A percentile compares a stretch with the other conserved stretches of the same genome.
phyloP scores from a whole-genome alignment of 1,140 invertebrate species.

The Diorhabda elongata region DNA sequence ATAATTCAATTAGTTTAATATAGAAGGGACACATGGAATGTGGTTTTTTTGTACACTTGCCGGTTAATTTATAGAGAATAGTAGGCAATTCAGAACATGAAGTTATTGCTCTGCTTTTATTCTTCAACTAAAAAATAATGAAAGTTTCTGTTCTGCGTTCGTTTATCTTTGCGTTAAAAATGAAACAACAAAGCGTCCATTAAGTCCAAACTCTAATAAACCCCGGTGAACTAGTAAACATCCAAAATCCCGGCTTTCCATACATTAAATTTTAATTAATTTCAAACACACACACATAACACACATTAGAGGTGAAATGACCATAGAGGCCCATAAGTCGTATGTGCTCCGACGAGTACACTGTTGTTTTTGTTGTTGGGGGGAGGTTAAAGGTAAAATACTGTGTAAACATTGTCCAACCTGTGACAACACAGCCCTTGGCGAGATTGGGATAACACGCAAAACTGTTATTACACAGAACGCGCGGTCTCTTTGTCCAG shows the following conservation, averaged over 20 bases:
- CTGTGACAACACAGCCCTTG: constrained; percentile 31
- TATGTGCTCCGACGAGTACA: constrained; percentile 12
- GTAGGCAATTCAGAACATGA: too few species aligned
- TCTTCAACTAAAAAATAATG: too few species aligned
- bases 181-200: background rate
- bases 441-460: constrained; percentile 33
- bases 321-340: constrained; percentile 19
- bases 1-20: too few species aligned
- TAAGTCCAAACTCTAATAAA: constrained; percentile 15
- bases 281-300: constrained; percentile 22
- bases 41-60: too few species aligned
- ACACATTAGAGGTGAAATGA: constrained; percentile 19
- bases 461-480: constrained; percentile 32
- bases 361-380: constrained; percentile 27
- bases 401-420: constrained; percentile 29
- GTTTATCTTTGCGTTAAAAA: background rate
- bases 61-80: too few species aligned
- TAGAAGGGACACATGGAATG: too few species aligned
- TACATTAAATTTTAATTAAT: constrained; percentile 25
- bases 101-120: too few species aligned
- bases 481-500: constrained; percentile 21
- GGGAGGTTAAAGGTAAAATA: constrained; percentile 25
- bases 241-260: constrained; percentile 19
- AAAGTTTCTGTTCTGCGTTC: too few species aligned
- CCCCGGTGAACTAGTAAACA: constrained; percentile 13